Evolutionary conservation across 2,113 vertebrate genomes (phyloP), one percentile per base, ranked within the genome.

Genomic region (Sula dactylatra): DNA sequence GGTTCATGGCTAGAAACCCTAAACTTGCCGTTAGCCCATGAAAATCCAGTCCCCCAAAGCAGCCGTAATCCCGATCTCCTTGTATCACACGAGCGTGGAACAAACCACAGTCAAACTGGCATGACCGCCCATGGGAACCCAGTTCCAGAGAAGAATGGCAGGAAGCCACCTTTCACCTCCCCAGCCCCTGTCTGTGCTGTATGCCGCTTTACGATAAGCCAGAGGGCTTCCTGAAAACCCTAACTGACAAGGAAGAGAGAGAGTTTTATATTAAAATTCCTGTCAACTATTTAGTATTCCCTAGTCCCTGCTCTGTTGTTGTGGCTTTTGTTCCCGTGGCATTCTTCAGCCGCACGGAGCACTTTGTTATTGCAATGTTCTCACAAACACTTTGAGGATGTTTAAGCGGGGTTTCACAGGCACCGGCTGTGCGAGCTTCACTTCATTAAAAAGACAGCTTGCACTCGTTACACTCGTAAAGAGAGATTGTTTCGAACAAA

Each of bases 101-200:
- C 98, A 94, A 98, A 97, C 98, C 98, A 97, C 98, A 97, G 98
- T 98, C 98, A 97, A 96, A 97, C 98, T 99, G 98, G 99, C 99
- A 98, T 98, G 98, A 98, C 98, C 97, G 98, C 98, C 99, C 99
- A 98, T 99, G 99, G 99, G 99, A 99, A 99, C 99, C 98, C 98
- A 98, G 98, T 98, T 98, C 97, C 85, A 70, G 98, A 99, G 98
- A 99, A 99, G 99, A 99, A 99, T 99, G 97, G 99, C 98, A 99
- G 99, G 99, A 99, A 99, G 98, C 99, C 98, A 98, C 99, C 99
- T 99, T 97, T 99, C 98, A 98, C 98, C 98, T 98, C 98, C 97
- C 98, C 92, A 62, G 89, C 97, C 97, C 98, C 98, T 98, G 98
- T 82, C 98, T 98, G 98, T 38, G 97, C 98, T 98, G 98, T 97